Evolutionary conservation across 92 coral and sea anemone genomes (phyloP).

Genomic region (Palythoa caribaeorum): DNA sequence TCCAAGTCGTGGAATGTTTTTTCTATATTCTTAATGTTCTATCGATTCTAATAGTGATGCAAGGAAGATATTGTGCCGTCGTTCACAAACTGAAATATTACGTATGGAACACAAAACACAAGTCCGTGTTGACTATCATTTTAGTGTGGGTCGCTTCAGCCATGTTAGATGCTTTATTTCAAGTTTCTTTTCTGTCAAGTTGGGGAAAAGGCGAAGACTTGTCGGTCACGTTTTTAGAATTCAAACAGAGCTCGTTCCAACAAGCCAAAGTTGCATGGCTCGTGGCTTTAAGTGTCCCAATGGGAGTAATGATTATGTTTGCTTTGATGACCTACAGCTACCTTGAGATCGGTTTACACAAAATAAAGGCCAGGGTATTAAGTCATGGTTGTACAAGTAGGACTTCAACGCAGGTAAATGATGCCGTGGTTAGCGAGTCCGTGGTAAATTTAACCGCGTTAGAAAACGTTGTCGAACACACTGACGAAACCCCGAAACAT

Average conservation of each 20-base stretch:
- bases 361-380: not conserved
- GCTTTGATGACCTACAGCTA: conserved; percentile 1
- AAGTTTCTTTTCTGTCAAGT: conserved; percentile 3
- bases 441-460: not conserved
- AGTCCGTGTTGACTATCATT: not conserved
- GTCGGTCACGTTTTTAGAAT: not conserved
- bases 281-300: not conserved
- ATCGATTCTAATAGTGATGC: conserved; percentile 27
- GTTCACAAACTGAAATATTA: conserved; percentile 21
- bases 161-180: conserved; percentile 3
- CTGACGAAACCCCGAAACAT: not conserved
- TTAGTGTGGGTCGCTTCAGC: conserved; percentile 11
- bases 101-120: conserved; percentile 33
- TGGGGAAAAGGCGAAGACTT: not conserved
- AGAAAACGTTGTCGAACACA: not conserved
- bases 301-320: conserved; percentile 21
- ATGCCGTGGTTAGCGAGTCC: not conserved
- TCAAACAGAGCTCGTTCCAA: conserved; percentile 8
- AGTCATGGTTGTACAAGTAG: not conserved
- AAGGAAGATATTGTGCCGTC: conserved; percentile 28
- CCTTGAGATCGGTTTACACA: not conserved
- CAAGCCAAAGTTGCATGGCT: conserved; percentile 9
- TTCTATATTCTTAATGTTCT: conserved; percentile 31
- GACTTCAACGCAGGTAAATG: not conserved
- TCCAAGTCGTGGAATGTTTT: conserved; percentile 26